A percentile compares a stretch with the other conserved stretches of the same genome.
Evolutionary conservation across 2,797 vertebrate genomes (phyloP).

Genomic region (Anniella stebbinsi): DNA sequence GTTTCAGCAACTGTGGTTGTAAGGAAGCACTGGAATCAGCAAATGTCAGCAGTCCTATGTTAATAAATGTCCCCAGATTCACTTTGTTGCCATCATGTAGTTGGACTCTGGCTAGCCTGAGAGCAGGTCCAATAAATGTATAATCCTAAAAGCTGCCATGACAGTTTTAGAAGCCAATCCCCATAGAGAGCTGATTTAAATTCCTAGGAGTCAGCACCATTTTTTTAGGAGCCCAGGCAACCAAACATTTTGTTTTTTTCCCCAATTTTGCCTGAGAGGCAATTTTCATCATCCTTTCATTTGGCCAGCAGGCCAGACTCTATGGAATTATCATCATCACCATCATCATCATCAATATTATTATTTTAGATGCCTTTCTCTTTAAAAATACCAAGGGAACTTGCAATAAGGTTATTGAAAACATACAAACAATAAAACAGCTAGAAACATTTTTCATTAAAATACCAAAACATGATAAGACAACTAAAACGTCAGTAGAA

Average conservation of each 20-base stretch:
- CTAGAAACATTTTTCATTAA: no score
- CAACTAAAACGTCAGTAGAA: no score
- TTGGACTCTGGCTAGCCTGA: neutral
- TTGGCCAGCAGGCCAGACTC: neutral
- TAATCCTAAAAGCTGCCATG: neutral
- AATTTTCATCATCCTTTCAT: neutral
- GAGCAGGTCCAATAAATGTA: slow-evolving; percentile 5
- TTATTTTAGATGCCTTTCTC: no score
- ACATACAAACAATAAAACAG: no score
- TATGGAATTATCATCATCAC: no score
- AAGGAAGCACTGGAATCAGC: slow-evolving; percentile 33
- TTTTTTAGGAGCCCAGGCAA: neutral
- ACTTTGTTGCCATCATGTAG: slow-evolving; percentile 22
- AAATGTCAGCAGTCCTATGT: slow-evolving; percentile 34
- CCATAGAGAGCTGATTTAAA: neutral
- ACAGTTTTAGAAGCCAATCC: neutral
- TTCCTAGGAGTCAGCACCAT: neutral
- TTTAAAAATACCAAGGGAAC: no score
- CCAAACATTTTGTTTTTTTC: neutral
- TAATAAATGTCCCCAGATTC: slow-evolving; percentile 41
- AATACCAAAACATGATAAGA: no score
- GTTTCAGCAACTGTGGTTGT: slow-evolving; percentile 35
- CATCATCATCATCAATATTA: no score
- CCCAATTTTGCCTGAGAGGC: neutral
- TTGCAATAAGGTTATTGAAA: no score